Evolutionary conservation across 2,113 vertebrate species (phyloP).

Genomic region (Ptilonorhynchus violaceus): DNA sequence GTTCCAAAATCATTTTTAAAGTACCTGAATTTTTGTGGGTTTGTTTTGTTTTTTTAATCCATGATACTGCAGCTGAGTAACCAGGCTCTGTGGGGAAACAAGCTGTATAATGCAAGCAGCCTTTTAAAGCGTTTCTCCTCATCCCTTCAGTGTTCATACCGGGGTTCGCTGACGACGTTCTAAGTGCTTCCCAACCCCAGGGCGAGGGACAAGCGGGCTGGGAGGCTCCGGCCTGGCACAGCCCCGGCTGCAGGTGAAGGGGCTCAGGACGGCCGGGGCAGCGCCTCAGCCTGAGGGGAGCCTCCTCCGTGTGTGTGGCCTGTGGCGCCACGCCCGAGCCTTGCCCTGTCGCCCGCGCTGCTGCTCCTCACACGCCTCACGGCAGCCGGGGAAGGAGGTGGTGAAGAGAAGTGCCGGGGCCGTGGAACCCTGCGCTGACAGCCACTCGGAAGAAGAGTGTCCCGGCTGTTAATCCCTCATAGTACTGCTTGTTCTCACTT

Average conservation of each 20-base stretch:
- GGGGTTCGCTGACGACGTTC: fast-evolving
- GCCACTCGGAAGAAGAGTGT: fast-evolving
- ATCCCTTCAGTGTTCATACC: too few species aligned
- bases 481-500: not conserved
- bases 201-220: not conserved
- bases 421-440: fast-evolving
- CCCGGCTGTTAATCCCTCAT: fast-evolving
- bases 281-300: not conserved
- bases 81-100: not conserved
- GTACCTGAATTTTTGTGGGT: not conserved
- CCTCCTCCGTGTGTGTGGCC: fast-evolving
- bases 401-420: fast-evolving
- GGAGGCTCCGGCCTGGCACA: too few species aligned
- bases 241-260: not conserved
- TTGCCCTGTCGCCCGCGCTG: not conserved
- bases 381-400: fast-evolving
- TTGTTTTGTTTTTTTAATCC: not conserved
- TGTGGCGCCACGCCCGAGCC: fast-evolving
- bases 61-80: not conserved
- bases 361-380: fast-evolving
- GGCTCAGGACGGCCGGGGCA: not conserved
- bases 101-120: not conserved
- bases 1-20: not conserved
- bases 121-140: not conserved
- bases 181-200: not conserved